A percentile compares a stretch with the other conserved stretches of the same genome.
phyloP scores from a whole-genome alignment of 2,797 vertebrate genomes.

The Halcyon smyrnensis region DNA sequence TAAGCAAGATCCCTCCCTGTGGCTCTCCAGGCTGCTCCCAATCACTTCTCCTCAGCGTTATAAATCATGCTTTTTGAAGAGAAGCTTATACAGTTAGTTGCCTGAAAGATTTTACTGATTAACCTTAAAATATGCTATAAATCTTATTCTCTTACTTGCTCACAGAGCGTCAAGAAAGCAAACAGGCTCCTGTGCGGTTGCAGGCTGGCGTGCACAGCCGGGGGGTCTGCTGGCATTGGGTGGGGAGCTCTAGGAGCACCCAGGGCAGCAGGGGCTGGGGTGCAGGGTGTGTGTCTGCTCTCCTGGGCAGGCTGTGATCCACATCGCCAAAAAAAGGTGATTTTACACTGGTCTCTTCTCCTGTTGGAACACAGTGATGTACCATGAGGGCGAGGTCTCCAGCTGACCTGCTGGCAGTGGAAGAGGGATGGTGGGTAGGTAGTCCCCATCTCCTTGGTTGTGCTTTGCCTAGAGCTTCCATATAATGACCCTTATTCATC shows the following conservation, averaged over 20 bases:
- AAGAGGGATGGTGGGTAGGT: neutral
- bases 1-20: neutral
- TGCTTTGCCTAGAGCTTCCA: neutral
- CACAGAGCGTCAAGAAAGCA: neutral
- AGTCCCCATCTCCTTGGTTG: neutral
- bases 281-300: no score
- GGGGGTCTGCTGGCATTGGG: accelerated
- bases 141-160: conserved; percentile 19
- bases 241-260: neutral
- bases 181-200: neutral
- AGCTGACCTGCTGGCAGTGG: neutral
- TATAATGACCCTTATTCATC: neutral
- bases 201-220: accelerated
- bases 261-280: neutral
- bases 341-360: neutral
- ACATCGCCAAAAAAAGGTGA: accelerated
- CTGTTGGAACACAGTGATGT: accelerated
- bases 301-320: neutral
- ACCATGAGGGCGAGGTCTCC: neutral
- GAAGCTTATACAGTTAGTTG: conserved; percentile 51
- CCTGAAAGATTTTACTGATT: conserved; percentile 69
- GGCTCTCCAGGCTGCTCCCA: neutral
- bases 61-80: conserved; percentile 36
- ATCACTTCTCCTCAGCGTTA: neutral
- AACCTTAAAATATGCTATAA: conserved; percentile 65